Conservation (phyloP, 2,113 vertebrate species). For the Laticauda colubrina region DNA sequence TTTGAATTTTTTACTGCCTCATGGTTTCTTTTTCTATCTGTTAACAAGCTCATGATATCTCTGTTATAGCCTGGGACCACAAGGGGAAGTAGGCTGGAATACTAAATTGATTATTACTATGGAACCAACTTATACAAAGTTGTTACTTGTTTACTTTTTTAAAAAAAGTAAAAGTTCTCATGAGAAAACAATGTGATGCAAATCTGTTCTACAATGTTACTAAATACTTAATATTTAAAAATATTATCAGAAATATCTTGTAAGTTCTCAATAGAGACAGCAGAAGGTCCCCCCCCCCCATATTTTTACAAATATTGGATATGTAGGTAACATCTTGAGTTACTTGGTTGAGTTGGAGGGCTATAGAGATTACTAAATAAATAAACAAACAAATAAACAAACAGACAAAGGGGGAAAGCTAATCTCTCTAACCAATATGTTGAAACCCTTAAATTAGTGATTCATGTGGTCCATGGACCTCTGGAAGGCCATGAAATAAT, state of each 20-base stretch:
- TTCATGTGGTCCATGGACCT: background rate
- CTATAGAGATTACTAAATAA: background rate
- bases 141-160: background rate
- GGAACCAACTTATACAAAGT: background rate
- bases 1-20: no score
- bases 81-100: background rate
- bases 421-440: background rate
- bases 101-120: background rate
- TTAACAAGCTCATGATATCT: background rate
- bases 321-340: background rate
- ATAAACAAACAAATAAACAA: no score
- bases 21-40: no score
- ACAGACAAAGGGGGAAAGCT: background rate
- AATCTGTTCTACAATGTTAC: background rate
- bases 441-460: background rate
- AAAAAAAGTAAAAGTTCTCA: background rate
- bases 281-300: background rate
- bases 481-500: background rate
- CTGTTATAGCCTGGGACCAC: background rate
- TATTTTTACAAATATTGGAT: background rate
- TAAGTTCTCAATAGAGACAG: background rate
- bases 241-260: background rate
- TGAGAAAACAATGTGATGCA: background rate
- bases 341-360: background rate
- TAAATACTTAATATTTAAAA: background rate